phyloP scores from a whole-genome alignment of 2,888 invertebrate genomes.

The Leptopterna dolabrata region DNA sequence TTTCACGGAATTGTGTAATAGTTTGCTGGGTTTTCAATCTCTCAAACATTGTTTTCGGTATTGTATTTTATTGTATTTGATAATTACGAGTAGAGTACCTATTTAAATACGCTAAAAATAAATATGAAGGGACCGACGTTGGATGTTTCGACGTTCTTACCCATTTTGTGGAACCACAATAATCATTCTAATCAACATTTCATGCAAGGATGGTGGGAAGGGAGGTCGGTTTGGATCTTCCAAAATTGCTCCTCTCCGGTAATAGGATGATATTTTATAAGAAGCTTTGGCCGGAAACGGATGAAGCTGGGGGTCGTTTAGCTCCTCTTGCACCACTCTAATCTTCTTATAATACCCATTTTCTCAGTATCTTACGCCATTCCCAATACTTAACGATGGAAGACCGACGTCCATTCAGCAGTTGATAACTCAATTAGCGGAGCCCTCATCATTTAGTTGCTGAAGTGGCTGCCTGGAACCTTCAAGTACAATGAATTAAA shows the following conservation, averaged over 20 bases:
- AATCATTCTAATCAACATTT: too few species aligned
- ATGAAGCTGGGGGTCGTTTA: slow-evolving; percentile 7
- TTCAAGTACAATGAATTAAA: not conserved
- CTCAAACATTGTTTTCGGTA: too few species aligned
- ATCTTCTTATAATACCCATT: slow-evolving; percentile 4
- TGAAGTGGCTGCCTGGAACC: not conserved
- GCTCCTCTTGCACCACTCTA: not conserved
- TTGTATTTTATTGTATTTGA: too few species aligned
- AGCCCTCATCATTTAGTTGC: not conserved
- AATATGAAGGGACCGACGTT: too few species aligned
- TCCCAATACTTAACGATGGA: not conserved
- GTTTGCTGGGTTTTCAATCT: too few species aligned
- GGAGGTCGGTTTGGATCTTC: too few species aligned
- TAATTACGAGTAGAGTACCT: too few species aligned
- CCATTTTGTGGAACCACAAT: too few species aligned
- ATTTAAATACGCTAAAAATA: too few species aligned
- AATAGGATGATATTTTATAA: not conserved
- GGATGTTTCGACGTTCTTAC: too few species aligned
- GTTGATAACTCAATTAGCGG: not conserved
- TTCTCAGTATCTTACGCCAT: not conserved
- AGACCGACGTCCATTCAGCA: not conserved
- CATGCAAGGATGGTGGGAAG: not conserved
- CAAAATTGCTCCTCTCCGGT: not conserved
- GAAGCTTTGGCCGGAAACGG: not conserved
- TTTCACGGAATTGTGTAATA: too few species aligned